phyloP scores from a whole-genome alignment of 2,888 invertebrate species.

The Cerastoderma edule region DNA sequence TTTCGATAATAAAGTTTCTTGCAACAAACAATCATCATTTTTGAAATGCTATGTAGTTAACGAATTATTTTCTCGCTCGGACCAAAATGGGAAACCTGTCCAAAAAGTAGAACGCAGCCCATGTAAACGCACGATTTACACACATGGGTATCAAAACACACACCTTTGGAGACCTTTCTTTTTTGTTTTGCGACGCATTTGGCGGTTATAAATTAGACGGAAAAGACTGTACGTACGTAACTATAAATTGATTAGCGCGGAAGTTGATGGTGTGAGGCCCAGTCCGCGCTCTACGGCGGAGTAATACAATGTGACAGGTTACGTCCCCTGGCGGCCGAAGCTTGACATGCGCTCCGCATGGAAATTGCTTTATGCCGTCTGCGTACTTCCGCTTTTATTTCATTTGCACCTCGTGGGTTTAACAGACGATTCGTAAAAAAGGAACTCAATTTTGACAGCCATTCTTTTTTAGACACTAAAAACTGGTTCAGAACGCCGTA shows the following conservation, averaged over 20 bases:
- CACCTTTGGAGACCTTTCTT: slow-evolving; percentile 4
- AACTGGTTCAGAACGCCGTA: no score
- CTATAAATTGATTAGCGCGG: slow-evolving; percentile 23
- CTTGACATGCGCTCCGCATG: slow-evolving; percentile 21
- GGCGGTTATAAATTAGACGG: slow-evolving; percentile 10
- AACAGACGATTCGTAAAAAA: slow-evolving; percentile 17
- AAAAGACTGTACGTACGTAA: slow-evolving; percentile 23
- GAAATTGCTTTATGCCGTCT: slow-evolving; percentile 29
- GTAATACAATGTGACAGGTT: slow-evolving; percentile 20
- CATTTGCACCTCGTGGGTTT: slow-evolving; percentile 24
- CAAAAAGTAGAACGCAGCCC: no score
- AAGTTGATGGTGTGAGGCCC: slow-evolving; percentile 20
- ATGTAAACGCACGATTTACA: no score
- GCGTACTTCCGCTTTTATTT: slow-evolving; percentile 26
- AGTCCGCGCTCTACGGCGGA: slow-evolving; percentile 3
- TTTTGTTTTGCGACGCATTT: slow-evolving; percentile 10
- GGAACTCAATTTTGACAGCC: slow-evolving; percentile 8
- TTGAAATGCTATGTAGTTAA: no score
- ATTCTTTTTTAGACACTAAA: no score
- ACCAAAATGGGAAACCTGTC: no score
- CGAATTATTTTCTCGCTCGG: no score
- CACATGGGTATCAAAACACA: not conserved
- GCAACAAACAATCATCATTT: no score
- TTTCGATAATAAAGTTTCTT: no score
- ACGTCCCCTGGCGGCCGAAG: slow-evolving; percentile 18